Base-by-base conservation (phyloP, 2,113 vertebrate species). In the Dendrocopos noguchii region DNA sequence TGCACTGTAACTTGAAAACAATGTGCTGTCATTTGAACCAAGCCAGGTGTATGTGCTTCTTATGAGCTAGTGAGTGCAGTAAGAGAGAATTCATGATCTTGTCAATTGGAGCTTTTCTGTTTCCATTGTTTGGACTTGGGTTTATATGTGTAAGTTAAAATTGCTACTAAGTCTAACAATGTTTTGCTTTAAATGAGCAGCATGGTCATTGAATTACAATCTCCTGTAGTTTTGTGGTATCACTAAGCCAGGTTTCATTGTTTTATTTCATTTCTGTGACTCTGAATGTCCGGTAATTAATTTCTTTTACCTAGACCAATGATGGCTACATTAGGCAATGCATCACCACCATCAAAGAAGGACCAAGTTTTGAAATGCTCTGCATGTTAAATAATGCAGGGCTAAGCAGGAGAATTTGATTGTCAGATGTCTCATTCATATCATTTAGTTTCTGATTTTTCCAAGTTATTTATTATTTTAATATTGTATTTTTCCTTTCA, bases 381-480 rank as follows among this genome's bases (percentile, higher is more conserved):
- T 93, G 83, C 50, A 67, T 72, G 3, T 96, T 68, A 86, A 19
- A 46, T 14, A 92, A 55, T 66, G 84, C 88, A 83, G 88, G 73
- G 90, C 91, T 88, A 63, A 81, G 87, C 76, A 86, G 94, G 78
- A 90, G 33, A 82, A 92, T 63, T 50, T 56, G 84, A 93, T 84
- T 84, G 67, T 95, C 72, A 61, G 94, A 86, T 77, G 76, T 68
- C 81, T 91, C 94, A 92, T 84, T 55, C 86, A 53, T 86, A 93
- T 95, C 90, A 87, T 79, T 91, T 94, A 91, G 92, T 88, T 97
- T 93, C 96, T 94, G 89, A 93, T 95, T 95, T 92, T 94, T 90
- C 73, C 88, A 34, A 91, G 89, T 98, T 97, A 98, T 98, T 98
- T 98, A 97, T 98, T 98, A 95, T 97, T 97, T 97, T 96, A 96